A percentile compares a stretch with the other conserved stretches of the same genome.
Conservation (phyloP, 2,888 invertebrate genomes). For the Blastobasis lacticolella region DNA sequence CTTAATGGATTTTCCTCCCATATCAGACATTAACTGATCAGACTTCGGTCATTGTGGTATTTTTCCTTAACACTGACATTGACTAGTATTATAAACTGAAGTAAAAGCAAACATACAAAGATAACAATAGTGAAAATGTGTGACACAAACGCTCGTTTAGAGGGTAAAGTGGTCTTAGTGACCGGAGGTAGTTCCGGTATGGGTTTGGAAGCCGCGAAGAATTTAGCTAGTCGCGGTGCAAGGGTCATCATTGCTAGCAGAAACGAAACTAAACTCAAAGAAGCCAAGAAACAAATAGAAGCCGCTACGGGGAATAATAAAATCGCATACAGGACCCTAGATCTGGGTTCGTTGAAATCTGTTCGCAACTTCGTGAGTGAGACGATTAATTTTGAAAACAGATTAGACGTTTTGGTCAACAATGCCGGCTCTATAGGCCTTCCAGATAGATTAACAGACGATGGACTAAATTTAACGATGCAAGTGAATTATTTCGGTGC, state of each 20-base stretch:
- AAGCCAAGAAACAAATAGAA: slow-evolving; percentile 43
- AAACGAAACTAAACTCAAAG: slow-evolving; percentile 53
- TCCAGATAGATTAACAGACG: slow-evolving; percentile 67
- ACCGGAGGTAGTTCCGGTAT: slow-evolving; percentile 61
- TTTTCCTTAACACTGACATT: neutral
- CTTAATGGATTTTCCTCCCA: slow-evolving; percentile 15
- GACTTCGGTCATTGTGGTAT: slow-evolving; percentile 6
- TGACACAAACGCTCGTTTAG: slow-evolving; percentile 33
- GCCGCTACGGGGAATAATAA: slow-evolving; percentile 41
- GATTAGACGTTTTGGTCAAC: slow-evolving; percentile 70
- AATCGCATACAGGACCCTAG: slow-evolving; percentile 43
- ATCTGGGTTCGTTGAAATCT: slow-evolving; percentile 60
- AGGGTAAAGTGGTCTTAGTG: slow-evolving; percentile 52
- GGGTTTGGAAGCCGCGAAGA: slow-evolving; percentile 58
- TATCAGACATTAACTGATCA: slow-evolving; percentile 12
- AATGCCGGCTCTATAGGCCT: slow-evolving; percentile 72
- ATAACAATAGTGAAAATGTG: slow-evolving; percentile 15
- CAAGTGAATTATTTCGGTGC: slow-evolving; percentile 83
- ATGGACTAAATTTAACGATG: slow-evolving; percentile 78
- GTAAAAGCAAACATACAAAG: too few relatives aligned
- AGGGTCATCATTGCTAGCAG: slow-evolving; percentile 68
- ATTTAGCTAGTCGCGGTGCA: slow-evolving; percentile 60
- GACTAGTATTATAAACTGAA: too few relatives aligned
- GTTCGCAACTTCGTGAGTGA: slow-evolving; percentile 71
- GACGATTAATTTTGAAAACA: slow-evolving; percentile 44